Percentiles rank a stretch among this genome's conserved stretches.
Evolutionary conservation across 2,113 vertebrate species (phyloP).

Genomic region (Bos javanicus): DNA sequence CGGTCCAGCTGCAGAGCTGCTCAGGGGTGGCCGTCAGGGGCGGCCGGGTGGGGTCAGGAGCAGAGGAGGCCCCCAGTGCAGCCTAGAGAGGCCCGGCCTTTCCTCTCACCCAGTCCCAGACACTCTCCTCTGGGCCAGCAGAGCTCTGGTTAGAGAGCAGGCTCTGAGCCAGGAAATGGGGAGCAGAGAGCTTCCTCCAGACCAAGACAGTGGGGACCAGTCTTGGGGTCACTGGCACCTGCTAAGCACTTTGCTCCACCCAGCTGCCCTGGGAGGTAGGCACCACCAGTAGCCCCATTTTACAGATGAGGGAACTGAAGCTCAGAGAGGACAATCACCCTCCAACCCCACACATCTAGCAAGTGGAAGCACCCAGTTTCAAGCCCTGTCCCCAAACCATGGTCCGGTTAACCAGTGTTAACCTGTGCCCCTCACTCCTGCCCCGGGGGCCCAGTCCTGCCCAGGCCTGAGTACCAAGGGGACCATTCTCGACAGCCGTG

Average conservation of each 20-base stretch:
- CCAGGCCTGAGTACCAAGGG: constrained; percentile 79
- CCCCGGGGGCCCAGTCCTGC: not conserved
- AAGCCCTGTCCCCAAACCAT: not conserved
- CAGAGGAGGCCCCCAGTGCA: not conserved
- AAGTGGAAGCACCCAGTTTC: not conserved
- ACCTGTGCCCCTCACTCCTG: not conserved
- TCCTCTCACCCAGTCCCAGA: not conserved
- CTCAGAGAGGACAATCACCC: not conserved
- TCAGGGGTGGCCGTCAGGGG: not conserved
- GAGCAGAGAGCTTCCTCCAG: not conserved
- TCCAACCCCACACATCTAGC: no score
- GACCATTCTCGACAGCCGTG: constrained; percentile 47
- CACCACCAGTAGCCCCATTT: not conserved
- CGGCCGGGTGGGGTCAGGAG: not conserved
- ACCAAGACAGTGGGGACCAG: not conserved
- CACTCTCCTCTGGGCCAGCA: not conserved
- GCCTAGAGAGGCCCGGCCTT: not conserved
- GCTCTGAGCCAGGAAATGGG: not conserved
- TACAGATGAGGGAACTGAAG: not conserved
- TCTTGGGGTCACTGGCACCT: not conserved
- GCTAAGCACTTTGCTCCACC: not conserved
- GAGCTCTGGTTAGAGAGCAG: not conserved
- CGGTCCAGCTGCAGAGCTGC: constrained; percentile 87
- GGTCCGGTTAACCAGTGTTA: not conserved
- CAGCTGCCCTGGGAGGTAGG: not conserved